phyloP scores from a whole-genome alignment of 2,113 vertebrate genomes.

The Pampusana beccarii region DNA sequence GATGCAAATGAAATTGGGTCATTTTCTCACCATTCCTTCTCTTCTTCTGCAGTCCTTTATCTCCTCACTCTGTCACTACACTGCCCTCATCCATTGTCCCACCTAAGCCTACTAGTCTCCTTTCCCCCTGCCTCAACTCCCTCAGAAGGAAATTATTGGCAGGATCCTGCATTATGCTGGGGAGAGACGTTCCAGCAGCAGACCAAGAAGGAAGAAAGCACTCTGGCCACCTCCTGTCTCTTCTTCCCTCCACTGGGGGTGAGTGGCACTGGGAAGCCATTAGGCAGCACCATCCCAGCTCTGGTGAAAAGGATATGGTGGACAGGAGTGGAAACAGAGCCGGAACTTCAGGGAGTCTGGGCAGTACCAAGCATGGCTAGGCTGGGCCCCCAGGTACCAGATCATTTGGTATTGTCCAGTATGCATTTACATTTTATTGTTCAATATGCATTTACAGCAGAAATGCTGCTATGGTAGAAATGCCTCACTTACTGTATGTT shows the following conservation, averaged over 20 bases:
- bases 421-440: background rate
- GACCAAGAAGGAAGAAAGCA: background rate
- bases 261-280: background rate
- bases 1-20: background rate
- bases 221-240: background rate
- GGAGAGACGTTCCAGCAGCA: background rate
- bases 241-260: background rate
- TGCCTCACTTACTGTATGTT: background rate
- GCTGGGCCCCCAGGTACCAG: background rate
- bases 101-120: background rate
- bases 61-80: background rate
- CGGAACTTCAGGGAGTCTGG: background rate
- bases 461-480: background rate
- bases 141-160: background rate
- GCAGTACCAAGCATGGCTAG: background rate
- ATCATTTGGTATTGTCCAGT: background rate
- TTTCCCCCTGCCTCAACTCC: background rate
- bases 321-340: background rate
- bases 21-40: background rate
- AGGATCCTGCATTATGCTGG: background rate
- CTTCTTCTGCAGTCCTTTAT: background rate
- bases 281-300: background rate
- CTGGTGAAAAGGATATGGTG: background rate
- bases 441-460: background rate
- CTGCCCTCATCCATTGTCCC: background rate